Conservation (phyloP, 2,113 vertebrate genomes). For the Trematomus loennbergii region DNA sequence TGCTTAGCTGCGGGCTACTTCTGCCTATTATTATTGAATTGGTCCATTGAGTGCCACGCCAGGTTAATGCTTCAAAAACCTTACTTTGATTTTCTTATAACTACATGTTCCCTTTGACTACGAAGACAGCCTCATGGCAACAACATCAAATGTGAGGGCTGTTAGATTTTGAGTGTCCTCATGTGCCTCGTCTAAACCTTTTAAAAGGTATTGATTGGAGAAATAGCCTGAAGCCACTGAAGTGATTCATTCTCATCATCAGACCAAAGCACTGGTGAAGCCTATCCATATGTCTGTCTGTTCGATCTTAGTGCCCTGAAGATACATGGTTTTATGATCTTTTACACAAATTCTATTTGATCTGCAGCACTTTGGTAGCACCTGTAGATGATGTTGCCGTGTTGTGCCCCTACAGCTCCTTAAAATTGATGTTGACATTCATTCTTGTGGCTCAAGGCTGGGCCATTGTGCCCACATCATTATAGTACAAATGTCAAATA, state of each 20-base stretch:
- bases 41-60: neutral
- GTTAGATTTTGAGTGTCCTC: slow-evolving; percentile 26
- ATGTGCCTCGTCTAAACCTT: slow-evolving; percentile 50
- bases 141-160: slow-evolving; percentile 18
- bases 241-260: slow-evolving; percentile 53
- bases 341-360: slow-evolving; percentile 47
- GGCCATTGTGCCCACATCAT: slow-evolving; percentile 27
- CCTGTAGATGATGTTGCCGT: slow-evolving; percentile 30
- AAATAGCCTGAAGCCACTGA: slow-evolving; percentile 35
- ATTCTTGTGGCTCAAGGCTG: slow-evolving; percentile 38
- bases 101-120: neutral
- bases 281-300: slow-evolving; percentile 40
- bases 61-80: slow-evolving; percentile 14
- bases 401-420: slow-evolving; percentile 23
- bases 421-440: slow-evolving; percentile 38
- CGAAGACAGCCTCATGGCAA: slow-evolving; percentile 17
- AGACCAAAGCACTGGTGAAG: slow-evolving; percentile 37
- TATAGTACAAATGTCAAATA: slow-evolving; percentile 44
- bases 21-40: slow-evolving; percentile 46
- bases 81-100: slow-evolving; percentile 14
- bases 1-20: slow-evolving; percentile 45
- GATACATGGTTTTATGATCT: slow-evolving; percentile 18
- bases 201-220: slow-evolving; percentile 61
- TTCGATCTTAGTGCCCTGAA: slow-evolving; percentile 24
- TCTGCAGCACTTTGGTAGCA: slow-evolving; percentile 35